Base-by-base conservation (phyloP, 2,888 invertebrate species). In the Sepiola atlantica region DNA sequence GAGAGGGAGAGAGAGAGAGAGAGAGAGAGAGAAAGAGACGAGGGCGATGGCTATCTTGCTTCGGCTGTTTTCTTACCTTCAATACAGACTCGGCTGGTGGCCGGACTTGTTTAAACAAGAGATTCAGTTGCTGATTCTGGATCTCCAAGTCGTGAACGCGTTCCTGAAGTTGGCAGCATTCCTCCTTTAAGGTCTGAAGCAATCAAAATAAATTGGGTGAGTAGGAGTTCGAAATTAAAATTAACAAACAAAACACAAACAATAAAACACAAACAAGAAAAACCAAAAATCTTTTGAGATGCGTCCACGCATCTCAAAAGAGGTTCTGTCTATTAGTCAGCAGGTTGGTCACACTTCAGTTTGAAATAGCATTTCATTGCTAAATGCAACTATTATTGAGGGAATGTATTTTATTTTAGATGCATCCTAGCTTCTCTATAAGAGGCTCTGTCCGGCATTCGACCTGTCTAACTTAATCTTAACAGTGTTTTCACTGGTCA, bases 81-180 rank as follows among this genome's bases (percentile, higher is more conserved):
- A 95, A 91, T 32, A 95, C 77, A 16, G 96, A 95, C 45, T 97
- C 96, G 28, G 96, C 95, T 14, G 96, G 95, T 55, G 95, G 95
- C 55, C 96, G 96, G 18, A 96, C 94, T 91, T 97, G 96, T 93
- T 97, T 97, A 94, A 97, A 97, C 95, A 97, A 97, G 20, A 98
- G 98, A 95, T 98, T 98, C 95, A 98, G 97, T 91, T 97, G 97
- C 93, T 95, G 95, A 97, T 98, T 98, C 97, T 98, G 98, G 57
- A 98, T 98, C 97, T 98, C 98, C 95, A 98, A 97, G 97, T 98
- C 98, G 95, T 98, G 98, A 93, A 98, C 98, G 95, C 98, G 98
- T 95, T 98, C 98, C 96, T 98, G 98, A 32, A 98, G 98, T 95
- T 98, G 98, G 94, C 98, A 98, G 96, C 98, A 98, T 97, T 98